Conservation (phyloP, 2,113 vertebrate species). For the Nibea coibor region DNA sequence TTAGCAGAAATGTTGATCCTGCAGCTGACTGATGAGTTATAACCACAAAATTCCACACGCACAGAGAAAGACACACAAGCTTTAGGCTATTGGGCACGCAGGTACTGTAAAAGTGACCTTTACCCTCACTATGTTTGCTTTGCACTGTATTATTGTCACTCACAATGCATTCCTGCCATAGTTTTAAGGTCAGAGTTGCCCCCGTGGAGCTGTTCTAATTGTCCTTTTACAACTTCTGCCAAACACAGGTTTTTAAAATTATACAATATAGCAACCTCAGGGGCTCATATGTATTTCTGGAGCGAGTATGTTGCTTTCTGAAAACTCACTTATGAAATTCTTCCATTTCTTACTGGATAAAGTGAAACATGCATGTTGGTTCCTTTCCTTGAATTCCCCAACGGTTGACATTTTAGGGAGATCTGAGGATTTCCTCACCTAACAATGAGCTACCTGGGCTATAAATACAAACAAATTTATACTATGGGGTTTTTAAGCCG, state of each 20-base stretch:
- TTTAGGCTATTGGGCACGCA: slow-evolving; percentile 25
- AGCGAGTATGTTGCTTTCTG: background rate
- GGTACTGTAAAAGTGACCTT: slow-evolving; percentile 42
- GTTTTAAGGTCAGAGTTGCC: slow-evolving; percentile 26
- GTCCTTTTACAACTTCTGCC: background rate
- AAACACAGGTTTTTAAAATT: background rate
- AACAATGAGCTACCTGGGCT: background rate
- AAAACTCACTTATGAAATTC: background rate
- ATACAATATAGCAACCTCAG: background rate
- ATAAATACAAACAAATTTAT: slow-evolving; percentile 10
- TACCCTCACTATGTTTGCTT: slow-evolving; percentile 35
- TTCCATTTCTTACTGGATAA: background rate
- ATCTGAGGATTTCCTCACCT: background rate
- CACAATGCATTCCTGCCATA: slow-evolving; percentile 67
- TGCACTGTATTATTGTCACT: slow-evolving; percentile 55
- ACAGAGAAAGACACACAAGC: background rate
- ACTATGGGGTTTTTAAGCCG: background rate
- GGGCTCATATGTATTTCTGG: background rate
- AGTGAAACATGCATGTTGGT: background rate
- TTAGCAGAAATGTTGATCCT: slow-evolving; percentile 44
- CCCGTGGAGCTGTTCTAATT: background rate
- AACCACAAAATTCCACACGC: slow-evolving; percentile 30
- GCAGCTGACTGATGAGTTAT: slow-evolving; percentile 40
- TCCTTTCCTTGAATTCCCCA: background rate
- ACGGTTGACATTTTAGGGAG: background rate